A percentile compares a stretch with the other conserved stretches of the same genome.
These are phyloP conservation scores for Nasonia vitripennis DNA, from an alignment of 1,140 invertebrate genomes.

Conservation along the genomic window DNA sequence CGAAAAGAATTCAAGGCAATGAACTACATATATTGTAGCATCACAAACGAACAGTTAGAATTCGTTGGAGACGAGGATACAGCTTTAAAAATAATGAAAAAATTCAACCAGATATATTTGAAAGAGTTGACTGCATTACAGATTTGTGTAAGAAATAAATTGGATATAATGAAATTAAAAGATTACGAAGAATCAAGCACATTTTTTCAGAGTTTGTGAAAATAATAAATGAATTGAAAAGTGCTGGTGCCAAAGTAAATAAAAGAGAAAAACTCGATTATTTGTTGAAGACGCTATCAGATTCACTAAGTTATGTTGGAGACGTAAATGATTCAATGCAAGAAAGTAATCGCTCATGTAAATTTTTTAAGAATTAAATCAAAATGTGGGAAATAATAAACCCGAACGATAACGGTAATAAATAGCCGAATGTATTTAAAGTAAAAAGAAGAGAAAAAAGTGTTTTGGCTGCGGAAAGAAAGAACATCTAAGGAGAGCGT, in stretches of 20 bases:
- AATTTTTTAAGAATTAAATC: no score
- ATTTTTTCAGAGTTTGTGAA: slow-evolving; percentile 36
- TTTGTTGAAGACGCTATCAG: slow-evolving; percentile 28
- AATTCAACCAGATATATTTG: slow-evolving; percentile 13
- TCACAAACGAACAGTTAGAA: no score
- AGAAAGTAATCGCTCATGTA: no score
- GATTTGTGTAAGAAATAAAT: not conserved
- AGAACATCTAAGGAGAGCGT: no score
- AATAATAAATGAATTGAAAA: slow-evolving; percentile 44
- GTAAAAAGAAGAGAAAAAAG: no score
- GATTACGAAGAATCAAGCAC: slow-evolving; percentile 15
- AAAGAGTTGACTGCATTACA: slow-evolving; percentile 7
- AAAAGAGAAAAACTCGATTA: slow-evolving; percentile 44
- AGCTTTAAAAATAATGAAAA: slow-evolving; percentile 2
- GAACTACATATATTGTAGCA: no score
- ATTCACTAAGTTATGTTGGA: slow-evolving; percentile 38
- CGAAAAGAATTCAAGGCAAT: no score
- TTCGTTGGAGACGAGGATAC: not conserved
- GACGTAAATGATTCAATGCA: slow-evolving; percentile 10
- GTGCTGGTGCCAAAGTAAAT: slow-evolving; percentile 8
- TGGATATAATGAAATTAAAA: slow-evolving; percentile 32
- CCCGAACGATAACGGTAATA: no score
- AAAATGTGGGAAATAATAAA: no score
- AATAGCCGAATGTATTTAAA: no score
- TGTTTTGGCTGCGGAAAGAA: no score